phyloP scores from a whole-genome alignment of 2,797 vertebrate genomes.

The Anabacerthia variegaticeps region DNA sequence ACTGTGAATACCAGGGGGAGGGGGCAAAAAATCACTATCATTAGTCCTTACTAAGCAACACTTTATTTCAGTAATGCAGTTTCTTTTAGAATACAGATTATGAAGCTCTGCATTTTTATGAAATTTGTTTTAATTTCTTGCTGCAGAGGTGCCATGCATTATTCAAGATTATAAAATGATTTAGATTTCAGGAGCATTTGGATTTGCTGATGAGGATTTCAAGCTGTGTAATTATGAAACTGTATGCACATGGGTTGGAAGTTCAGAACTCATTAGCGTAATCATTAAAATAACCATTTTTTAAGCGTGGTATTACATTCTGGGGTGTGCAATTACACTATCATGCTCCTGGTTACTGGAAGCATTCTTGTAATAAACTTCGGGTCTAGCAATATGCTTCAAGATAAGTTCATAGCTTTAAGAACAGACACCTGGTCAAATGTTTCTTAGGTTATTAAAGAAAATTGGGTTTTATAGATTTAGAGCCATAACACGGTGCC shows the following conservation, averaged over 20 bases:
- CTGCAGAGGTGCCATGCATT: constrained; percentile 78
- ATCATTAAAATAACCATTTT: constrained; percentile 77
- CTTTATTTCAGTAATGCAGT: constrained; percentile 51
- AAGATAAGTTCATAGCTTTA: background rate
- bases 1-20: background rate
- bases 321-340: constrained; percentile 25
- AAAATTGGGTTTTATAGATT: constrained; percentile 19
- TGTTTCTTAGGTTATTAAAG: constrained; percentile 37
- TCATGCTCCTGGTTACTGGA: constrained; percentile 27
- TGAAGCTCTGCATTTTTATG: constrained; percentile 75
- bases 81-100: constrained; percentile 60
- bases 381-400: background rate
- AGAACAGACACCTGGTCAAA: constrained; percentile 30
- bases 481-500: background rate
- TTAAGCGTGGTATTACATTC: constrained; percentile 67
- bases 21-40: background rate
- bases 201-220: constrained; percentile 81
- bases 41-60: constrained; percentile 25
- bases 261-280: constrained; percentile 78
- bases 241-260: constrained; percentile 75
- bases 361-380: background rate
- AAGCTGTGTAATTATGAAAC: constrained; percentile 82
- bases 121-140: constrained; percentile 78
- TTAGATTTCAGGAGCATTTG: constrained; percentile 78
- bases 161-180: constrained; percentile 79